Conservation (phyloP, 2,797 vertebrate genomes). For the Scomberomorus guttatus region DNA sequence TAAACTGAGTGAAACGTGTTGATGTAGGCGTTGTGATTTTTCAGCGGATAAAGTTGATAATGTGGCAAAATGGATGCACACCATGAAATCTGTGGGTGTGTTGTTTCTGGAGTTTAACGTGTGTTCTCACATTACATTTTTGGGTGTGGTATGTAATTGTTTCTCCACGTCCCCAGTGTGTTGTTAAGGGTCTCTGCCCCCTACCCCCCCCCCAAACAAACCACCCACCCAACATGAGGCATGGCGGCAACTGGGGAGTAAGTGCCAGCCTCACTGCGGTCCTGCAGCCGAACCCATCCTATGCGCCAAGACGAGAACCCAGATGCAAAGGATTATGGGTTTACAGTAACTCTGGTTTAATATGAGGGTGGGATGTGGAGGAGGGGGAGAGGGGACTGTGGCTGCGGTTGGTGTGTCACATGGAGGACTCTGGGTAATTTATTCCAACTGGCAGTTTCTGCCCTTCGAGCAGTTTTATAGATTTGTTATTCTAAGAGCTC, state of each 20-base stretch:
- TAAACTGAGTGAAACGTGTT: slow-evolving; percentile 44
- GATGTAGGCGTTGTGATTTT: slow-evolving; percentile 30
- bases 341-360: slow-evolving; percentile 81
- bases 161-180: slow-evolving; percentile 50
- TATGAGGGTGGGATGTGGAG: slow-evolving; percentile 61
- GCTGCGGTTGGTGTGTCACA: slow-evolving; percentile 72
- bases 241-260: slow-evolving; percentile 50
- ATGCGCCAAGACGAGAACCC: slow-evolving; percentile 61
- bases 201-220: slow-evolving; percentile 1
- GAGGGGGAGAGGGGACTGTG: slow-evolving; percentile 45
- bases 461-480: slow-evolving; percentile 60
- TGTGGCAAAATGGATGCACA: slow-evolving; percentile 40
- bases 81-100: slow-evolving; percentile 31
- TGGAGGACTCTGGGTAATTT: slow-evolving; percentile 57
- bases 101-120: neutral
- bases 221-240: slow-evolving; percentile 55
- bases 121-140: slow-evolving; percentile 40
- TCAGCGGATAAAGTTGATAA: slow-evolving; percentile 10
- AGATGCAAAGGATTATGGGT: slow-evolving; percentile 83
- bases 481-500: slow-evolving; percentile 65
- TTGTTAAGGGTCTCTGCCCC: slow-evolving; percentile 48
- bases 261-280: slow-evolving; percentile 72
- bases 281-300: slow-evolving; percentile 31
- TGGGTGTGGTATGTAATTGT: slow-evolving; percentile 65
- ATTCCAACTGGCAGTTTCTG: slow-evolving; percentile 58